These are phyloP conservation scores for Corapipo altera DNA, from an alignment of 2,113 vertebrate species.

Conservation along the genomic window DNA sequence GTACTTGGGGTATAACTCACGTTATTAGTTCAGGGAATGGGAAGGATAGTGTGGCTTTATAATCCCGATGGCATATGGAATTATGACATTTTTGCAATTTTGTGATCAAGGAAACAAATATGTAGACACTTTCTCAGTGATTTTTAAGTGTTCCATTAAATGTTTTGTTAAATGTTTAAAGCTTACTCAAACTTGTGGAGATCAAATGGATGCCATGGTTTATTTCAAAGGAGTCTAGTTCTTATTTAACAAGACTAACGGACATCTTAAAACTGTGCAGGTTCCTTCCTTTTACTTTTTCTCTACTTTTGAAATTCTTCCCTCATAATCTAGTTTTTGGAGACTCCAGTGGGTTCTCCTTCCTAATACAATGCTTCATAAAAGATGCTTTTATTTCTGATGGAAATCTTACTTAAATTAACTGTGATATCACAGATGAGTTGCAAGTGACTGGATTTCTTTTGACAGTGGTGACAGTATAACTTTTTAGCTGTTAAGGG, in stretches of 20 bases:
- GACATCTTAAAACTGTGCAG: not conserved
- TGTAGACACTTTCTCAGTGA: not conserved
- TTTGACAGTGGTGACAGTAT: not conserved
- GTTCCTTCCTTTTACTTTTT: not conserved
- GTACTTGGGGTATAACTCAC: not conserved
- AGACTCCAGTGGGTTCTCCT: not conserved
- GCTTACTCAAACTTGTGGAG: not conserved
- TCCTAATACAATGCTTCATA: not conserved
- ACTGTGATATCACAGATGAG: accelerated
- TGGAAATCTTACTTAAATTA: not conserved
- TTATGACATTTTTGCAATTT: not conserved
- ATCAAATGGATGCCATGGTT: not conserved
- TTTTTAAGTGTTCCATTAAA: not conserved
- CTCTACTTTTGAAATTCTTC: not conserved
- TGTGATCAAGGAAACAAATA: not conserved
- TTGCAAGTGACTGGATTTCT: not conserved
- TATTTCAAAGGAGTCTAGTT: not conserved
- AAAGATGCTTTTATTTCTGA: not conserved
- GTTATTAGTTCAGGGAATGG: not conserved
- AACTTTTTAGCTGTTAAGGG: not conserved
- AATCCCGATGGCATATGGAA: not conserved
- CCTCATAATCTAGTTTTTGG: not conserved
- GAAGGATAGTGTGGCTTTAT: not conserved
- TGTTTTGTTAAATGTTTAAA: not conserved
- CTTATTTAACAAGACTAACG: not conserved